These are phyloP conservation scores for Enteromius trimaculatus DNA, from an alignment of 2,797 vertebrate species.

Conservation along the genomic window DNA sequence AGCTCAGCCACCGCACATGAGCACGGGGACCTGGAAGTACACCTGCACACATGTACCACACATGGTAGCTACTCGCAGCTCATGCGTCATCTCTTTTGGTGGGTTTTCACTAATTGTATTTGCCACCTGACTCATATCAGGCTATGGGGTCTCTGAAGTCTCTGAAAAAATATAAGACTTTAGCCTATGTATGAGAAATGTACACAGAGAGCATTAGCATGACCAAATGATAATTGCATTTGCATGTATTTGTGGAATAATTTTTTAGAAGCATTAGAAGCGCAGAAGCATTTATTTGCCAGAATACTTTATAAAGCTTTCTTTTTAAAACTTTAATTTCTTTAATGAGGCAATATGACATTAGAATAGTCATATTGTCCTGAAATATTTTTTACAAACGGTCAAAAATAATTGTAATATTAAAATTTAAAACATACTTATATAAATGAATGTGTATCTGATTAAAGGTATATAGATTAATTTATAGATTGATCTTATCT, in stretches of 20 bases:
- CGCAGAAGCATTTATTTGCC: neutral
- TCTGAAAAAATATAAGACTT: neutral
- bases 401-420: neutral
- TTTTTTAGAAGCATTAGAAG: neutral
- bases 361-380: neutral
- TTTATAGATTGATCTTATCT: neutral
- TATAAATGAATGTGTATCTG: neutral
- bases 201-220: neutral
- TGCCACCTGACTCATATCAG: neutral
- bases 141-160: neutral
- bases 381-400: neutral
- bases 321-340: neutral
- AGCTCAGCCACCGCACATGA: constrained; percentile 66
- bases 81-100: constrained; percentile 20
- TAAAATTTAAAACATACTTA: neutral
- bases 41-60: constrained; percentile 36
- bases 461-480: neutral
- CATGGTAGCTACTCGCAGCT: constrained; percentile 9
- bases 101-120: constrained; percentile 7
- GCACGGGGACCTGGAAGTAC: constrained; percentile 39
- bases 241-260: neutral
- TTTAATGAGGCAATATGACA: neutral
- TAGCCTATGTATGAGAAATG: neutral
- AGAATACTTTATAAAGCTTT: neutral
- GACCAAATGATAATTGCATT: neutral